phyloP scores from a whole-genome alignment of 2,113 vertebrate genomes.

The Cinclus cinclus region DNA sequence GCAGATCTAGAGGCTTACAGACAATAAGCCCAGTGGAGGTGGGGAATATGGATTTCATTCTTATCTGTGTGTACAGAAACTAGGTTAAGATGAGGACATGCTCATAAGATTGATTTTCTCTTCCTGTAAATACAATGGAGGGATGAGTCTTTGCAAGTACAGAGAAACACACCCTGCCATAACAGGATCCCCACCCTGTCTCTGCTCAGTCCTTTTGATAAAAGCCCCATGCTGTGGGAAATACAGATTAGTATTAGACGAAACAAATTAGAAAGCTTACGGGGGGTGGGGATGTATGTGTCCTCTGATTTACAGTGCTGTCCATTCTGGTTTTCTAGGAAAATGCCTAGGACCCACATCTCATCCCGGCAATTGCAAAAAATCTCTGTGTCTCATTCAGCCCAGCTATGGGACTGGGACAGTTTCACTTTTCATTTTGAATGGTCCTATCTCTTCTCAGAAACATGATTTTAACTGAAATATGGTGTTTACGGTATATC shows the following conservation, averaged over 20 bases:
- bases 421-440: slow-evolving; percentile 2
- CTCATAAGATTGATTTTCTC: slow-evolving; percentile 55
- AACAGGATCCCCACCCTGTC: slow-evolving; percentile 40
- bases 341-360: not conserved
- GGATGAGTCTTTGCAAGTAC: slow-evolving; percentile 32
- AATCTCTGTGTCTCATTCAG: not conserved
- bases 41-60: not conserved
- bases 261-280: not conserved
- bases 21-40: not conserved
- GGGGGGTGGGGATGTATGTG: not conserved
- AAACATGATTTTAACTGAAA: not conserved
- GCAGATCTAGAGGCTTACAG: not conserved
- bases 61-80: slow-evolving; percentile 41
- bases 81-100: slow-evolving; percentile 5
- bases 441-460: not conserved
- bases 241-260: not conserved
- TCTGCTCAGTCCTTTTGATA: not conserved
- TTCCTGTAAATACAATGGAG: slow-evolving; percentile 61
- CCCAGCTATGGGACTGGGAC: not conserved
- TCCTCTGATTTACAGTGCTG: not conserved
- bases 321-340: not conserved
- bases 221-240: not conserved
- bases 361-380: not conserved
- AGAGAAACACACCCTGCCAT: slow-evolving; percentile 21
- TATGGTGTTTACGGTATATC: not conserved